These are phyloP conservation scores for Bellardia bayeri DNA, from an alignment of 2,888 invertebrate species.

Conservation along the genomic window DNA sequence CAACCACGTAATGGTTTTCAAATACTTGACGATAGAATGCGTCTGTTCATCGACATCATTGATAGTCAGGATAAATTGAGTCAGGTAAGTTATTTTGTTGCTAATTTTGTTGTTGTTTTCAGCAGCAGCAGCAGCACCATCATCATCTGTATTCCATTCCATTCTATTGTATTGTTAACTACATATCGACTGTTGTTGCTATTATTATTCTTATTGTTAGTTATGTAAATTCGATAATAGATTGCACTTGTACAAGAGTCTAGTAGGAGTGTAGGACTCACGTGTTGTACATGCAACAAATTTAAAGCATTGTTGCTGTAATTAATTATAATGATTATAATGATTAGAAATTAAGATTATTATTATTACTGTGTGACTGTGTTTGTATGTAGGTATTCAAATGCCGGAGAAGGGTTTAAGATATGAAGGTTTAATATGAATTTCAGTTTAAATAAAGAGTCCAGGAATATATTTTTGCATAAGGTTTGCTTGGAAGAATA, in stretches of 20 bases:
- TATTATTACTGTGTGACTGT: neutral
- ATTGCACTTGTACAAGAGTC: neutral
- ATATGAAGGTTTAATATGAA: no score
- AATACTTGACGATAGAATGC: constrained; percentile 91
- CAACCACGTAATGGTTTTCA: constrained; percentile 91
- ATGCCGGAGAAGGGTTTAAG: no score
- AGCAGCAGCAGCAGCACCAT: neutral
- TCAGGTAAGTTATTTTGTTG: constrained; percentile 86
- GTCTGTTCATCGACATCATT: constrained; percentile 92
- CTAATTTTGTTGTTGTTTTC: neutral
- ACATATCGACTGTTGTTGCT: neutral
- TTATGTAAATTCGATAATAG: constrained; percentile 32
- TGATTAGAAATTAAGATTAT: constrained; percentile 40
- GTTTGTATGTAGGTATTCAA: no score
- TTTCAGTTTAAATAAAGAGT: no score
- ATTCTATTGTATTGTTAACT: neutral
- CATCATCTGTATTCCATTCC: neutral
- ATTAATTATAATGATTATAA: constrained; percentile 31
- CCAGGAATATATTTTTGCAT: no score
- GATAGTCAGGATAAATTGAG: constrained; percentile 93
- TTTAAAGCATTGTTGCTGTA: constrained; percentile 12
- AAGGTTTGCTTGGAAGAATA: no score
- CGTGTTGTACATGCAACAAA: neutral
- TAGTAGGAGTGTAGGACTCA: neutral
- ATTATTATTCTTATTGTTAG: constrained; percentile 17